Percentiles rank a stretch among this genome's conserved stretches.
phyloP scores from a whole-genome alignment of 2,113 vertebrate genomes.

The Tychaedon coryphoeus region DNA sequence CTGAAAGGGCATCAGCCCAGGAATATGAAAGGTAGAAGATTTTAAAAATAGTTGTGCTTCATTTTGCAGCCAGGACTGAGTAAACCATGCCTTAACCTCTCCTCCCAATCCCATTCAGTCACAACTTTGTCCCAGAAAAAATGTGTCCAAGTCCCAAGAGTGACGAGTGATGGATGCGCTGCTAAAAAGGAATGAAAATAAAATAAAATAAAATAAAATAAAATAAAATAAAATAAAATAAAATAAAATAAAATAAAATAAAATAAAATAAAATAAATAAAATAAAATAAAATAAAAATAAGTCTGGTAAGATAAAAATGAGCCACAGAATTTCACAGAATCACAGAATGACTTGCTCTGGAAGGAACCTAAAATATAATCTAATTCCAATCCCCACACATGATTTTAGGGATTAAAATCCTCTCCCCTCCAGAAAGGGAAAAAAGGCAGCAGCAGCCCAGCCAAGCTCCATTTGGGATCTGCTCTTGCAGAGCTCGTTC shows the following conservation, averaged over 20 bases:
- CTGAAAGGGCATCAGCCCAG: background rate
- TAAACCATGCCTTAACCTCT: background rate
- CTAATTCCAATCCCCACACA: background rate
- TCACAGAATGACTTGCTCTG: background rate
- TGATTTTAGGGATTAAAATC: background rate
- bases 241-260: background rate
- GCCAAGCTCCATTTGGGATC: background rate
- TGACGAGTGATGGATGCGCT: background rate
- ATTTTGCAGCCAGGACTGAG: background rate
- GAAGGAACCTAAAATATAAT: background rate
- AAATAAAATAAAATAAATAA: background rate
- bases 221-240: background rate
- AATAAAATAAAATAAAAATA: too few relatives aligned
- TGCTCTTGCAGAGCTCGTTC: fast-evolving
- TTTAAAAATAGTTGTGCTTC: background rate
- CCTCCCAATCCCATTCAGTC: background rate
- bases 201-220: background rate
- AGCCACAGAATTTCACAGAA: background rate
- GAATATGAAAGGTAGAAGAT: background rate
- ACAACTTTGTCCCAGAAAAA: background rate
- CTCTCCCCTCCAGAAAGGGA: background rate
- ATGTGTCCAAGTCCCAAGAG: background rate
- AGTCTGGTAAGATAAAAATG: background rate
- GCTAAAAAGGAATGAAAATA: background rate
- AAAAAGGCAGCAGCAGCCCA: background rate